A percentile compares a stretch with the other conserved stretches of the same genome.
Conservation (phyloP, 2,888 invertebrate species). For the Eledona agricola region DNA sequence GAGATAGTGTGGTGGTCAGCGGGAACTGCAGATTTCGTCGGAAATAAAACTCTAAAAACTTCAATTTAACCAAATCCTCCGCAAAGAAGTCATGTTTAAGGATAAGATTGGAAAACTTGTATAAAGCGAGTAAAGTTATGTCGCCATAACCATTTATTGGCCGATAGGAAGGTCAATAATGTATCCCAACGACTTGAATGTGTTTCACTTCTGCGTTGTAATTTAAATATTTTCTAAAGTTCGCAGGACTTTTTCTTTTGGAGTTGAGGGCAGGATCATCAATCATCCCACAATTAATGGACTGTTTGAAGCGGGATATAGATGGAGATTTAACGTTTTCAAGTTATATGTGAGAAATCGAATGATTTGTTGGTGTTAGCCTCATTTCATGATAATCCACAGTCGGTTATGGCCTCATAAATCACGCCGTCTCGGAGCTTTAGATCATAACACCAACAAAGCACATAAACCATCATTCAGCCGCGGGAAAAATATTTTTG, state of each 20-base stretch:
- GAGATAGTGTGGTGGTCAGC: conserved; percentile 31
- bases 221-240: conserved; percentile 13
- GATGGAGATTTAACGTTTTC: conserved; percentile 20
- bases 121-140: conserved; percentile 60
- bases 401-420: conserved; percentile 54
- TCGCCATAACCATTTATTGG: conserved; percentile 57
- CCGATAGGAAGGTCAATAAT: conserved; percentile 57
- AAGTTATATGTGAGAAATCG: conserved; percentile 31
- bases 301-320: conserved; percentile 1
- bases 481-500: conserved; percentile 35
- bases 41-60: conserved; percentile 52
- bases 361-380: conserved; percentile 51
- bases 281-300: conserved; percentile 14
- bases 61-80: conserved; percentile 65
- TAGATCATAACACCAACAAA: conserved; percentile 48
- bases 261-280: not conserved
- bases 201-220: conserved; percentile 16
- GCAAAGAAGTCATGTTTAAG: conserved; percentile 62
- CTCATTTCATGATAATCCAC: conserved; percentile 53
- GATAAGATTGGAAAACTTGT: conserved; percentile 68
- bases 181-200: conserved; percentile 38
- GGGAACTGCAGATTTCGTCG: conserved; percentile 45
- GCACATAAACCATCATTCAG: conserved; percentile 53
- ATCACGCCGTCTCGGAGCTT: conserved; percentile 49
- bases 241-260: not conserved